A percentile compares a stretch with the other conserved stretches of the same genome.
phyloP scores from a whole-genome alignment of 1,140 invertebrate genomes.

The Ooceraea biroi region DNA sequence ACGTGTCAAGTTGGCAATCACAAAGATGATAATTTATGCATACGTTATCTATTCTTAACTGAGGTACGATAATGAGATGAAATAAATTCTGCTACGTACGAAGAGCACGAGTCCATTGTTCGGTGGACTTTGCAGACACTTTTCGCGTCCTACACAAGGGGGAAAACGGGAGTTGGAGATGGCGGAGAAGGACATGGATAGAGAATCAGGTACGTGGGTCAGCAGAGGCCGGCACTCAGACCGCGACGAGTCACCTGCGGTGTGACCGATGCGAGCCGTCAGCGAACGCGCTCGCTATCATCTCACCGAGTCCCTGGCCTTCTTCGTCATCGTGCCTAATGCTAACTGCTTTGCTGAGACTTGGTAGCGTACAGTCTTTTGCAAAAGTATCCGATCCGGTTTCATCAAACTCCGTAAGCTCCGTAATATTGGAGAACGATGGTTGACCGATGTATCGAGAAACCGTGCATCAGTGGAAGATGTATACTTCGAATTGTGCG shows the following conservation, averaged over 20 bases:
- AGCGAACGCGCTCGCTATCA: conserved; percentile 76
- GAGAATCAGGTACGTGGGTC: conserved; percentile 58
- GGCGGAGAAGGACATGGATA: conserved; percentile 43
- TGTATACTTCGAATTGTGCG: not conserved
- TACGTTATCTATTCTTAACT: too few relatives aligned
- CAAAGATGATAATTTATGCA: not conserved
- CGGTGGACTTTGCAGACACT: not conserved
- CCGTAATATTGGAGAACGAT: not conserved
- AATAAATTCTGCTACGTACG: not conserved
- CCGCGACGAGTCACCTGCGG: conserved; percentile 67
- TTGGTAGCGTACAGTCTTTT: conserved; percentile 63
- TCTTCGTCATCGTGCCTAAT: conserved; percentile 77
- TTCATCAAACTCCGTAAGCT: not conserved
- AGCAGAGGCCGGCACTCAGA: conserved; percentile 51
- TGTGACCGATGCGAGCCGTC: conserved; percentile 70
- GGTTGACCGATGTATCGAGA: not conserved
- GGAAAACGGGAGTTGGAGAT: conserved; percentile 48
- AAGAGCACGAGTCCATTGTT: not conserved
- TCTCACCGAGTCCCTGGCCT: conserved; percentile 71
- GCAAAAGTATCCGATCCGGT: conserved; percentile 29
- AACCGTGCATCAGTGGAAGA: not conserved
- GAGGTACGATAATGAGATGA: not conserved
- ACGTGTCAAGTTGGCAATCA: not conserved
- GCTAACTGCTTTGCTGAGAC: conserved; percentile 70
- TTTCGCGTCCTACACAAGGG: not conserved